Conservation (phyloP, 2,888 invertebrate genomes). For the Sturmia bella region DNA sequence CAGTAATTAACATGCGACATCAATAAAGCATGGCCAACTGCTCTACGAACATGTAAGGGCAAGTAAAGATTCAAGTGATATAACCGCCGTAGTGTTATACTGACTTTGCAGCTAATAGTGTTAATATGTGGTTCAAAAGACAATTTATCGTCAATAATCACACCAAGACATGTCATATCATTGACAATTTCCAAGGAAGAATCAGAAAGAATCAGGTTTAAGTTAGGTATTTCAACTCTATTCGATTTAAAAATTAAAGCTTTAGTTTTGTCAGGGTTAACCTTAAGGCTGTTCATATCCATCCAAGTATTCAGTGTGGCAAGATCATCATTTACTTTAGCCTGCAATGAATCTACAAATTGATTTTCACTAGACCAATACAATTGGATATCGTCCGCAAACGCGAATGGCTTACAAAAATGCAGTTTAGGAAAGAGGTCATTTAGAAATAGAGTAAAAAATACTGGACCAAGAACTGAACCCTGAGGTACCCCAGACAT, state of each 20-base stretch:
- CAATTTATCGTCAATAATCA: neutral
- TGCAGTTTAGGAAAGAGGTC: neutral
- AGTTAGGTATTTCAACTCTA: neutral
- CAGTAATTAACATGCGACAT: no score
- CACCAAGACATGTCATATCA: no score
- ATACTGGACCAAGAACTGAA: neutral
- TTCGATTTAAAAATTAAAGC: neutral
- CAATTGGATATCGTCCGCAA: neutral
- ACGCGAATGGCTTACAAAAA: no score
- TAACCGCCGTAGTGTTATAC: no score
- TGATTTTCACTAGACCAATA: neutral
- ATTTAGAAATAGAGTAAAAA: neutral
- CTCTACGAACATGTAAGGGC: no score
- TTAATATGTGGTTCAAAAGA: neutral
- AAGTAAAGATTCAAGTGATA: no score
- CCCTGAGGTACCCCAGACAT: neutral
- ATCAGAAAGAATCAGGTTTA: neutral
- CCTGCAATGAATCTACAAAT: neutral
- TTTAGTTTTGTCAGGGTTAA: neutral
- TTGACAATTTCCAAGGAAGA: neutral
- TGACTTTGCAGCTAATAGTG: no score
- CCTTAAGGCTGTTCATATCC: neutral
- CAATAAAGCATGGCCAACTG: no score
- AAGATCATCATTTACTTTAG: neutral
- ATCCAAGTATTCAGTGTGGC: neutral